Evolutionary conservation across 1,140 invertebrate genomes (phyloP), one percentile per base, ranked within the genome.

Genomic region (Subanguina moxae): DNA sequence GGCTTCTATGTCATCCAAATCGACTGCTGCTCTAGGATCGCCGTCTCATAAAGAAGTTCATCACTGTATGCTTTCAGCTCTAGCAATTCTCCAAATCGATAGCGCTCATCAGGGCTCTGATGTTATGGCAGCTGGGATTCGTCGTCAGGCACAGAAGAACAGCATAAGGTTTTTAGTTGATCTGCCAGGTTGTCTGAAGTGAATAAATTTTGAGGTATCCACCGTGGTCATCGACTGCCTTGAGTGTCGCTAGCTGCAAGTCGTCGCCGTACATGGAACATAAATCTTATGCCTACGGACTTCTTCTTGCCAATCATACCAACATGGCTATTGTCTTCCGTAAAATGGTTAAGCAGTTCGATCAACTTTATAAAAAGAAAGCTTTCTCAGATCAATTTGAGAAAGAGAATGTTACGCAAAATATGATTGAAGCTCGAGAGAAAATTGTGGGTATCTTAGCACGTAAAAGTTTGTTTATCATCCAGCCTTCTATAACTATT

Each of bases 31-130:
- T 19, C 19, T 30, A 8, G 52, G 52, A 13, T 28, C 52, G 13
- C 21, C 52, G 21, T 28, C 52, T 5, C 62, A n/a, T 5, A 38
- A 66, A 15, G 58, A 64, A 21, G 52, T 42, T 42, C 48, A 72
- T n/a, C 68, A 78, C 28, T 75, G 73, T 48, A 65, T 75, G 62
- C 56, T 75, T 15, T 25, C 48, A 3, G 75, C 57, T 19, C 32
- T 77, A 43, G 74, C 64, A 38, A 15, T 75, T 9, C 57, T 75
- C 7, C 73, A 77, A 63, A 64, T 59, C 1, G 56, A 63, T 9
- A 27, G 17, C 17, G 23, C 21, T 8, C 27, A 21, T 17, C n/a
- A 30, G 11, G 59, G 23, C 23, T 15, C 23, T 42, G 23, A 68
- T 21, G 25, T 19, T 23, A 32, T n/a, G 3, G 17, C 23, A 27